Evolutionary conservation across 1,140 invertebrate genomes (phyloP).

Genomic region (Whitmania pigra): DNA sequence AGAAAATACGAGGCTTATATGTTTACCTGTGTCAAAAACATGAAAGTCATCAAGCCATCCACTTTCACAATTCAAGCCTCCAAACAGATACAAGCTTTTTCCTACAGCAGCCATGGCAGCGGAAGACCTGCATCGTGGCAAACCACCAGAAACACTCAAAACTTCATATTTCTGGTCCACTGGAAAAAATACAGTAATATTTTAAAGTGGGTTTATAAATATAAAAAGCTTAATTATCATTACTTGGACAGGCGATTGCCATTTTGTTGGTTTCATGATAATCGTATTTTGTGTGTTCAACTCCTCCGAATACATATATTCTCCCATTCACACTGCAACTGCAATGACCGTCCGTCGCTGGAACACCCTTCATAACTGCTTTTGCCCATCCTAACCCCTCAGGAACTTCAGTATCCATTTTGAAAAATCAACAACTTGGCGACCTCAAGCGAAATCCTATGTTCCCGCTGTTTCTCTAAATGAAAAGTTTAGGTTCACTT

Average conservation of each 20-base stretch:
- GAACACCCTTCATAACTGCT: conserved; percentile 6
- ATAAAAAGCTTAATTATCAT: background rate
- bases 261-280: conserved; percentile 30
- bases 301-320: conserved; percentile 38
- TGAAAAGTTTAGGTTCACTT: background rate
- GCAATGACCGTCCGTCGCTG: conserved; percentile 35
- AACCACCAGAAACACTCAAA: conserved; percentile 27
- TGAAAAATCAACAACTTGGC: background rate
- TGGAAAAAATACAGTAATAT: conserved; percentile 24
- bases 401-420: background rate
- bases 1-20: background rate
- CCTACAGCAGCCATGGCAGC: conserved; percentile 33
- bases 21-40: conserved; percentile 35
- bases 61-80: conserved; percentile 35
- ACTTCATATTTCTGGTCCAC: conserved; percentile 31
- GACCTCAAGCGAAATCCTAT: background rate
- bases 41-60: conserved; percentile 37
- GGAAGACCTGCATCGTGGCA: conserved; percentile 32
- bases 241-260: conserved; percentile 30
- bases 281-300: conserved; percentile 28
- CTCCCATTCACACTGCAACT: conserved; percentile 30
- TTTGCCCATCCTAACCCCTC: background rate
- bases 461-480: background rate
- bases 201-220: background rate
- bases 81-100: conserved; percentile 37